These are phyloP conservation scores for Parnassius apollo DNA, from an alignment of 2,888 invertebrate species.

Conservation along the genomic window DNA sequence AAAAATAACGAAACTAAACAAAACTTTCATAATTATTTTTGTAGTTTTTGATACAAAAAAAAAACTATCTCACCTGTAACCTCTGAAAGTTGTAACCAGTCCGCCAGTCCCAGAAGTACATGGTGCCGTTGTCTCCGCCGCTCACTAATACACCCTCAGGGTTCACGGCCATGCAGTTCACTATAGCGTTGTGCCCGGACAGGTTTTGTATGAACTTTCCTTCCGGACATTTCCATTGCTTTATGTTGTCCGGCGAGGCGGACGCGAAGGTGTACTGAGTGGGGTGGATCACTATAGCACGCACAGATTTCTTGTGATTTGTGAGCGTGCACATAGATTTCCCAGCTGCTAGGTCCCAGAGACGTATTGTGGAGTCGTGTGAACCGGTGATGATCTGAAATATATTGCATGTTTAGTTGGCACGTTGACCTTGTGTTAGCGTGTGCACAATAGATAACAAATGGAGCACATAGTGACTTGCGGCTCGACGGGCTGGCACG, in stretches of 20 bases:
- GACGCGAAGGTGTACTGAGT: constrained; percentile 96
- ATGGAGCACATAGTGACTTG: too few species aligned
- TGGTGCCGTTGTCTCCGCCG: constrained; percentile 98
- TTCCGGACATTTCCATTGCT: constrained; percentile 99
- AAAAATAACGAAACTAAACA: too few species aligned
- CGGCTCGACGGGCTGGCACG: too few species aligned
- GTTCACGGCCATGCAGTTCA: constrained; percentile 98
- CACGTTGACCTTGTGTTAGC: constrained; percentile 79
- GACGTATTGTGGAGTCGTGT: constrained; percentile 97
- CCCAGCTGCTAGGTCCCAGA: constrained; percentile 99
- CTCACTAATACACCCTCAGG: constrained; percentile 97
- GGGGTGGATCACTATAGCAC: constrained; percentile 89
- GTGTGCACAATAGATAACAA: too few species aligned
- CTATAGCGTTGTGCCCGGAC: constrained; percentile 97
- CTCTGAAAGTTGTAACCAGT: constrained; percentile 99
- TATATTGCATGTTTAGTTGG: constrained; percentile 78
- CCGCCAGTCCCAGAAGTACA: constrained; percentile 99
- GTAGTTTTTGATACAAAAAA: background rate
- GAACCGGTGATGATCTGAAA: constrained; percentile 92
- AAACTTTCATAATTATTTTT: too few species aligned
- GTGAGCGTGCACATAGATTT: constrained; percentile 96
- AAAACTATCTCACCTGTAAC: constrained; percentile 79
- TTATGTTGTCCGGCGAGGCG: constrained; percentile 98
- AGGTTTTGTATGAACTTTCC: constrained; percentile 99
- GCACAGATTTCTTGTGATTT: constrained; percentile 98